Conservation (phyloP, 1,140 invertebrate genomes). For the Dermatophagoides farinae region DNA sequence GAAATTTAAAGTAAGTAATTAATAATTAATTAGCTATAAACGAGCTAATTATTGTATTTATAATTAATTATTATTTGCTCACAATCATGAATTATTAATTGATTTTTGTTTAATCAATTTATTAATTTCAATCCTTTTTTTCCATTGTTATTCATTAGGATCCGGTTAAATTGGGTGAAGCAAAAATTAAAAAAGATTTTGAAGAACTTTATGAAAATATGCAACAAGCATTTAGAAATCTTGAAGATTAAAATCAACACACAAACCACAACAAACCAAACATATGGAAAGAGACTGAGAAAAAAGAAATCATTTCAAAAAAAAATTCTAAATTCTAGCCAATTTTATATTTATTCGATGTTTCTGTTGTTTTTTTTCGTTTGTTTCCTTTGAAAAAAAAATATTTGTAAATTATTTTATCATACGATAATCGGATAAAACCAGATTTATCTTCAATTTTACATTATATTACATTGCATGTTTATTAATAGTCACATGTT, state of each 20-base stretch:
- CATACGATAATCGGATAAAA: too few species aligned
- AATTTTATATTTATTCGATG: neutral
- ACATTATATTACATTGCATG: too few species aligned
- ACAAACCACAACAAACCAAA: too few species aligned
- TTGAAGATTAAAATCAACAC: constrained; percentile 64
- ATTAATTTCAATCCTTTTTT: neutral
- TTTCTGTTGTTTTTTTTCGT: neutral
- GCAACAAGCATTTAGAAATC: constrained; percentile 87
- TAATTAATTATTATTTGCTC: neutral
- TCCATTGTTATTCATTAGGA: constrained; percentile 39
- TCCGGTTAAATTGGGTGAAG: constrained; percentile 89
- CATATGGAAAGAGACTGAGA: too few species aligned
- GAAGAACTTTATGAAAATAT: constrained; percentile 87
- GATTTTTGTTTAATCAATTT: too few species aligned
- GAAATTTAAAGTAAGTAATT: constrained; percentile 80
- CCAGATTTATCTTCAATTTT: too few species aligned
- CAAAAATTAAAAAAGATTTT: constrained; percentile 88
- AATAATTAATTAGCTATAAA: neutral
- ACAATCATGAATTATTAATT: neutral
- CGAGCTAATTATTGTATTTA: too few species aligned
- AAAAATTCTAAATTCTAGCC: neutral
- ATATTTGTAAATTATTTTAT: too few species aligned
- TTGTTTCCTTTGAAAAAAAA: too few species aligned
- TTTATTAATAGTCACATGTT: too few species aligned
- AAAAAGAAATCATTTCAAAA: too few species aligned